phyloP scores from a whole-genome alignment of 2,888 invertebrate species.

The Zeuzera pyrina region DNA sequence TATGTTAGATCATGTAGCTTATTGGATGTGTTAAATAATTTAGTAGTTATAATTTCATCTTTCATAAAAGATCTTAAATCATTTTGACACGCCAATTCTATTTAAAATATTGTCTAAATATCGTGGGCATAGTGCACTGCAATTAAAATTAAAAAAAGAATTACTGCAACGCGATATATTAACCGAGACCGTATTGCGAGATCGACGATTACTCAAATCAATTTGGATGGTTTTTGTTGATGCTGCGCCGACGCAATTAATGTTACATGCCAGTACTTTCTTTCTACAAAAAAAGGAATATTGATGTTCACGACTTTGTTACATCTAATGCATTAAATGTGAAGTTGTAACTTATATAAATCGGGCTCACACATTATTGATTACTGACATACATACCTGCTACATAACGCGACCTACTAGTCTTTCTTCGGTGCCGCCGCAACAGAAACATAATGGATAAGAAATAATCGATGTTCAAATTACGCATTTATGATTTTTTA shows the following conservation, averaged over 20 bases:
- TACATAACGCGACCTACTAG: too few species aligned
- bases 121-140: slow-evolving; percentile 34
- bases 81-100: too few species aligned
- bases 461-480: too few species aligned
- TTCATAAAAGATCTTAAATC: too few species aligned
- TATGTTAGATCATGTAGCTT: too few species aligned
- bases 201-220: slow-evolving; percentile 55
- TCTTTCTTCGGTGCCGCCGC: slow-evolving; percentile 11
- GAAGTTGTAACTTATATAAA: slow-evolving; percentile 46
- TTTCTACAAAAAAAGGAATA: slow-evolving; percentile 41
- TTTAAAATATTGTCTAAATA: slow-evolving; percentile 17
- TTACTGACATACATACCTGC: slow-evolving; percentile 28
- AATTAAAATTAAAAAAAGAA: slow-evolving; percentile 42
- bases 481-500: too few species aligned
- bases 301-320: slow-evolving; percentile 54
- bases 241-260: slow-evolving; percentile 46
- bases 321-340: slow-evolving; percentile 51
- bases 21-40: too few species aligned
- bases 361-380: slow-evolving; percentile 43
- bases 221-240: slow-evolving; percentile 47
- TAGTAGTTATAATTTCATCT: too few species aligned
- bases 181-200: slow-evolving; percentile 45
- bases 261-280: slow-evolving; percentile 44
- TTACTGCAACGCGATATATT: slow-evolving; percentile 49
- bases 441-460: too few species aligned